Evolutionary conservation across 1,140 invertebrate species (phyloP).

Genomic region (Drosophila busckii): DNA sequence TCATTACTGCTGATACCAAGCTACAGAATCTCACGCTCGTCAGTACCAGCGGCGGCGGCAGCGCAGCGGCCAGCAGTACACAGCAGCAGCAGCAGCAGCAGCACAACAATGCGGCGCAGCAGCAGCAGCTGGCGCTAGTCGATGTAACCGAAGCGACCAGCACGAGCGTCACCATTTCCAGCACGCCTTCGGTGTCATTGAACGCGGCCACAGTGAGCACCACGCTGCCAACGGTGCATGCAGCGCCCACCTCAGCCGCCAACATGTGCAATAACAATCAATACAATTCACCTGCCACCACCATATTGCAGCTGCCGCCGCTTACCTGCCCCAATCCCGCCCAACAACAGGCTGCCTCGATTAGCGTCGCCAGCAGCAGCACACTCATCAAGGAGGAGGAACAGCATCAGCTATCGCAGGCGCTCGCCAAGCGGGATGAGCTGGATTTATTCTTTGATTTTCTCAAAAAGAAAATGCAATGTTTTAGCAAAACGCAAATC

Average conservation of each 20-base stretch:
- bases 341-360: constrained; percentile 1
- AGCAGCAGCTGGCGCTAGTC: constrained; percentile 49
- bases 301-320: constrained; percentile 53
- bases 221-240: constrained; percentile 29
- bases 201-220: constrained; percentile 48
- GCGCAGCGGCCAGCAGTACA: neutral
- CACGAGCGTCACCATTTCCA: constrained; percentile 64
- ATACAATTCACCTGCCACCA: constrained; percentile 35
- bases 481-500: constrained; percentile 64
- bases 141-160: constrained; percentile 64
- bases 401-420: constrained; percentile 26
- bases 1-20: constrained; percentile 43
- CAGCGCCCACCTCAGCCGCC: neutral
- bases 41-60: constrained; percentile 36
- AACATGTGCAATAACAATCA: constrained; percentile 28
- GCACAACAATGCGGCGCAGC: too few relatives aligned
- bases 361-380: constrained; percentile 55
- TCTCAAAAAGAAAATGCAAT: constrained; percentile 75
- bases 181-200: constrained; percentile 39
- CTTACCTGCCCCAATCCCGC: constrained; percentile 15
- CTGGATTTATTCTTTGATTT: constrained; percentile 75
- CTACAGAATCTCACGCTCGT: constrained; percentile 72
- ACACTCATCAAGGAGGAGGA: constrained; percentile 56
- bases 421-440: constrained; percentile 59
- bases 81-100: constrained; percentile 24